phyloP scores from a whole-genome alignment of 2,113 vertebrate genomes.

The Meles meles region DNA sequence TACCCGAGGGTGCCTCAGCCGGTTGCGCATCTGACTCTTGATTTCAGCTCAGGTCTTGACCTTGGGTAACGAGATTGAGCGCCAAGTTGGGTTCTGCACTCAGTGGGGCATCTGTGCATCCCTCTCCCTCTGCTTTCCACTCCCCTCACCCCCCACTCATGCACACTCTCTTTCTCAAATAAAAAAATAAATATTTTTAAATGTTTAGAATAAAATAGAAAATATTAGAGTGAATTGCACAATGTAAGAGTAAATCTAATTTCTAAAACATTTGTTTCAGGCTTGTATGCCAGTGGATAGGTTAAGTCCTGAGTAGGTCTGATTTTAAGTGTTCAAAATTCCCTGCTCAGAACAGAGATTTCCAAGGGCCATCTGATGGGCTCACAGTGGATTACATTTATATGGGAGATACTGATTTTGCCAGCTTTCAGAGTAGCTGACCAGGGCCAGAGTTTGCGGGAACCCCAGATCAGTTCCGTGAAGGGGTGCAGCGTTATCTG shows the following conservation, averaged over 20 bases:
- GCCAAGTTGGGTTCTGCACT: neutral
- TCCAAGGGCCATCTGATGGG: neutral
- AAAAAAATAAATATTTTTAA: neutral
- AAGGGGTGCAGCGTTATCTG: neutral
- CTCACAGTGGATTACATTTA: neutral
- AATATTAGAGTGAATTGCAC: neutral
- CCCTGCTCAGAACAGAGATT: neutral
- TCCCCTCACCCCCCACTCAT: no score
- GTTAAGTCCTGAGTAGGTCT: neutral
- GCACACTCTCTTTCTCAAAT: neutral
- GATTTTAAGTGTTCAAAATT: neutral
- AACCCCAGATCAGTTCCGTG: neutral
- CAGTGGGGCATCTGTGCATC: neutral
- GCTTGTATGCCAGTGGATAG: fast-evolving
- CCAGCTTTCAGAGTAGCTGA: neutral
- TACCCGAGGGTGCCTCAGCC: neutral
- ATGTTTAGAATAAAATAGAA: neutral
- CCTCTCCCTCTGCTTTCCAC: neutral
- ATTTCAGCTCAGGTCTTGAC: neutral
- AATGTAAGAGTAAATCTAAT: neutral
- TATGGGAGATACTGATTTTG: neutral
- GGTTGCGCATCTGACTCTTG: neutral
- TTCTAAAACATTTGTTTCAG: neutral
- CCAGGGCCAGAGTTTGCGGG: no score
- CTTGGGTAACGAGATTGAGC: neutral